These are phyloP conservation scores for Amniataba percoides DNA, from an alignment of 2,797 vertebrate species.

Conservation along the genomic window DNA sequence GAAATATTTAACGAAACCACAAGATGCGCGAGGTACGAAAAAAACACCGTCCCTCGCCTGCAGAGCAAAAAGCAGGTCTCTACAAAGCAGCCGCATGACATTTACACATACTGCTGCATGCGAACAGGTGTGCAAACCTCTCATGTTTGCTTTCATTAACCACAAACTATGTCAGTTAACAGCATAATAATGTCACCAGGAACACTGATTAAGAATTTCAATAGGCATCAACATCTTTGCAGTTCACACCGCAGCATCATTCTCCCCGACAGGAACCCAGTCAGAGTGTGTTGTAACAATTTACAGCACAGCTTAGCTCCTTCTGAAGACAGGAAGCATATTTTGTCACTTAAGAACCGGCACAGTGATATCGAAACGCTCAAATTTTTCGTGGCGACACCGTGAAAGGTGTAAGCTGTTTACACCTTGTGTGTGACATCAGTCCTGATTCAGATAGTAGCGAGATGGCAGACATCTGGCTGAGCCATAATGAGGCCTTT, in stretches of 20 bases:
- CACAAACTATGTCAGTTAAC: not conserved
- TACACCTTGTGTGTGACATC: constrained; percentile 22
- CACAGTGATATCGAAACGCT: not conserved
- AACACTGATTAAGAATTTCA: constrained; percentile 11
- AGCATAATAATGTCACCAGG: not conserved
- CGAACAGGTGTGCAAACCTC: constrained; percentile 12
- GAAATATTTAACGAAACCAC: constrained; percentile 30
- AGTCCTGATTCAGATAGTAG: not conserved
- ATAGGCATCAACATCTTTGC: constrained; percentile 11
- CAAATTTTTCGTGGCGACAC: not conserved
- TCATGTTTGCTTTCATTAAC: constrained; percentile 21
- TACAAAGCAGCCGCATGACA: not conserved
- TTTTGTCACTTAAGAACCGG: constrained; percentile 11
- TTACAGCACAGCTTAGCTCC: constrained; percentile 10
- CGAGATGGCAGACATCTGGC: constrained; percentile 6
- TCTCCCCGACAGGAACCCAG: not conserved
- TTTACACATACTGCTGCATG: not conserved
- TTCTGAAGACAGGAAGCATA: not conserved
- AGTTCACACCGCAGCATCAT: constrained; percentile 15
- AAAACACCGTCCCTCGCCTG: not conserved
- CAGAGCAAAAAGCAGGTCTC: not conserved
- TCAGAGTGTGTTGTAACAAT: not conserved
- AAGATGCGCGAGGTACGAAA: constrained; percentile 15
- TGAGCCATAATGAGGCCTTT: constrained; percentile 8
- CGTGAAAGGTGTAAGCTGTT: not conserved